Percentiles rank a stretch among this genome's conserved stretches.
These are phyloP conservation scores for Phalacrocorax pelagicus DNA, from an alignment of 2,113 vertebrate species.

Conservation along the genomic window DNA sequence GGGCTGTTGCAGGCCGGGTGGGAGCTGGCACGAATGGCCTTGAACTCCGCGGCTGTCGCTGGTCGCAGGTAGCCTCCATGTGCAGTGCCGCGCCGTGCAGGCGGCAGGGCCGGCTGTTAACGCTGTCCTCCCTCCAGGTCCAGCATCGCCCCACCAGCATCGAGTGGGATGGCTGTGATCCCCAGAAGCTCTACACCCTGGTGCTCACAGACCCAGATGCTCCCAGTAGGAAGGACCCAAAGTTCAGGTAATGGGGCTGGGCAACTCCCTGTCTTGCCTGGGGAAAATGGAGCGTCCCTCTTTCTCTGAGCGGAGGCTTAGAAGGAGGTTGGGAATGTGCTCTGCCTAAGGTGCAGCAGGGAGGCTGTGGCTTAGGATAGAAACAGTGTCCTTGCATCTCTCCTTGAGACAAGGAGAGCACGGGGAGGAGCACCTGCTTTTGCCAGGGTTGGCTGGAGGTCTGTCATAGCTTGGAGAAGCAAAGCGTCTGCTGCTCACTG, in stretches of 20 bases:
- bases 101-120: background rate
- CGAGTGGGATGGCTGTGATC: constrained; percentile 86
- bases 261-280: background rate
- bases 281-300: background rate
- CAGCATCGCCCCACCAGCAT: constrained; percentile 85
- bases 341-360: background rate
- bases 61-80: fast-evolving
- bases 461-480: background rate
- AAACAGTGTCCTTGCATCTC: background rate
- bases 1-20: fast-evolving
- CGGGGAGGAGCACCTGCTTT: background rate
- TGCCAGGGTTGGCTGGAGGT: background rate
- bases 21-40: background rate
- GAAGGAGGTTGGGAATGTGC: background rate
- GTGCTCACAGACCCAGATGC: constrained; percentile 93
- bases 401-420: background rate
- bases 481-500: background rate
- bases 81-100: background rate
- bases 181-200: constrained; percentile 89
- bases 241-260: constrained; percentile 82
- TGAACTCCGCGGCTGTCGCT: background rate
- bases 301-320: background rate
- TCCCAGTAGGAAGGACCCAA: constrained; percentile 90
- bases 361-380: background rate
- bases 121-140: constrained; percentile 74